Evolutionary conservation across 2,113 vertebrate genomes (phyloP), one percentile per base, ranked within the genome.

Genomic region (Motacilla alba): DNA sequence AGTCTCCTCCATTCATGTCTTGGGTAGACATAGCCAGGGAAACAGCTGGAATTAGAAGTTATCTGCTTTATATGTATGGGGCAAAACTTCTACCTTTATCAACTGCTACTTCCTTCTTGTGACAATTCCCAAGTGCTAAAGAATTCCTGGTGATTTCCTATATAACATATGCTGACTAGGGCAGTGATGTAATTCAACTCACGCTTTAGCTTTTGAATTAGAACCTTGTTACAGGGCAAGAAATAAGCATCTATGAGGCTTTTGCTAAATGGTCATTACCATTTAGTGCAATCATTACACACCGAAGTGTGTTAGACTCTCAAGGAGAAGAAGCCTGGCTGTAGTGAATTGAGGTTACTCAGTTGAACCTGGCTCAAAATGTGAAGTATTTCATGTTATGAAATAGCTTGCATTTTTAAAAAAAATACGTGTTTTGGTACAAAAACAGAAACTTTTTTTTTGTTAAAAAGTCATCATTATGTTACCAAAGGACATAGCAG

Each of bases 81-180:
- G 74, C 24, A 74, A 41, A 90, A 30, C 31, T 2, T 4, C 9
- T 22, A 11, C 35, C 2, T 74, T 72, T 92, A 81, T 60, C 24
- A 37, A 2, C 28, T 78, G 11, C 31, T 49, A 6, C 70, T 88
- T 62, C 37, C 70, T 89, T 9, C 21, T 59, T 70, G 9, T 50
- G 62, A 39, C 46, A 62, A 13, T n/a, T 81, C 15, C 4, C 6
- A 82, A 70, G 15, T 50, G 43, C 19, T 31, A 5, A 69, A 74
- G 7, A 31, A 33, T 67, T 67, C 9, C 9, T 31, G 28, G 11
- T 74, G 19, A 55, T 63, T 84, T 85, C 62, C 19, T 82, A 26
- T 2, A 6, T 43, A 20, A 50, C 3, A 4, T 44, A 2, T 58
- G 14, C 50, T 77, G 15, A 77, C 21, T 1, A 1, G 7, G 16